These are phyloP conservation scores for Malurus alboscapulatus DNA, from an alignment of 2,113 vertebrate genomes.

Conservation along the genomic window DNA sequence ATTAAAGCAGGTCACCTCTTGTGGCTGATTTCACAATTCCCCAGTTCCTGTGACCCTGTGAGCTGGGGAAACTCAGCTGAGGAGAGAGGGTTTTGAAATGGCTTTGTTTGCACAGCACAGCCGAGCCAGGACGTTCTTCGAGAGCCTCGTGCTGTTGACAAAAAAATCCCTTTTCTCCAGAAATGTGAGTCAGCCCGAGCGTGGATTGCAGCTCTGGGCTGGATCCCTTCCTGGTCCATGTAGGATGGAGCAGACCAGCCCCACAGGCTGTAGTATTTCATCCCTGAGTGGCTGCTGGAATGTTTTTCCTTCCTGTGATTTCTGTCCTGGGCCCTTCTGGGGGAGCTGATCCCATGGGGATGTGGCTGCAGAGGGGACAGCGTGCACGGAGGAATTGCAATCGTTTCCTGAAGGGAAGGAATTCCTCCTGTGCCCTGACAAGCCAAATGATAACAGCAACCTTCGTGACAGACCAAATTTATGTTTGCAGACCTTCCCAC, in stretches of 20 bases:
- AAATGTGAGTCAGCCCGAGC: neutral
- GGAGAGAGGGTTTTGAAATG: neutral
- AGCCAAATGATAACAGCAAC: neutral
- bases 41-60: neutral
- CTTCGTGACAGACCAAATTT: neutral
- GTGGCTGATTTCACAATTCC: slow-evolving; percentile 39
- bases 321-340: neutral
- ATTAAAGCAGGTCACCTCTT: slow-evolving; percentile 30
- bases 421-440: neutral
- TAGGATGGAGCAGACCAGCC: neutral
- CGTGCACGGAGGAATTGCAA: neutral
- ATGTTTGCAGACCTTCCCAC: neutral
- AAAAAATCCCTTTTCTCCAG: neutral
- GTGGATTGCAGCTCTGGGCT: neutral
- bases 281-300: neutral
- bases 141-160: neutral
- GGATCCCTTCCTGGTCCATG: neutral
- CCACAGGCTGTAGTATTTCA: neutral
- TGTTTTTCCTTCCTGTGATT: neutral
- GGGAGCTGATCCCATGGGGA: neutral
- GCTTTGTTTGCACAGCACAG: neutral
- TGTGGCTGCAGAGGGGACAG: neutral
- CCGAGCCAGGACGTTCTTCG: neutral
- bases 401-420: neutral
- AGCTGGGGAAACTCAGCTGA: neutral